phyloP scores from a whole-genome alignment of 2,797 vertebrate genomes.

The Spondyliosoma cantharus region DNA sequence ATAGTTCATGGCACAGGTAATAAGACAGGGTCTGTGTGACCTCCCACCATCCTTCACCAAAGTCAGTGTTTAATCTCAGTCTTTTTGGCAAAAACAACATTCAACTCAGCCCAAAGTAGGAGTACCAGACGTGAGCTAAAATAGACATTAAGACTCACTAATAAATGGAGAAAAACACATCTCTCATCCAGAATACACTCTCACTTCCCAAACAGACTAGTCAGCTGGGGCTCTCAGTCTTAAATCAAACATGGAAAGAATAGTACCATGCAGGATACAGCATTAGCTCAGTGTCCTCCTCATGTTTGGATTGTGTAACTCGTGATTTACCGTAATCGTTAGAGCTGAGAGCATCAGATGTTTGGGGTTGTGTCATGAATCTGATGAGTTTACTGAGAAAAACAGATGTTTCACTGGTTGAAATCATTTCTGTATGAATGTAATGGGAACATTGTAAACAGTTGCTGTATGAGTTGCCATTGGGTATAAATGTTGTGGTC shows the following conservation, averaged over 20 bases:
- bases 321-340: constrained; percentile 74
- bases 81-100: constrained; percentile 77
- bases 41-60: constrained; percentile 56
- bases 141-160: constrained; percentile 72
- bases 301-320: constrained; percentile 69
- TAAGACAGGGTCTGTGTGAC: constrained; percentile 59
- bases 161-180: constrained; percentile 73
- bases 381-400: constrained; percentile 50
- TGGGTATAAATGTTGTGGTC: constrained; percentile 5
- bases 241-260: constrained; percentile 77
- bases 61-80: constrained; percentile 62
- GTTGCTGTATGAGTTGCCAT: constrained; percentile 1
- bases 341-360: constrained; percentile 49
- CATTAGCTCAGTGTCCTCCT: constrained; percentile 70
- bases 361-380: constrained; percentile 40
- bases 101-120: constrained; percentile 64
- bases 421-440: constrained; percentile 36
- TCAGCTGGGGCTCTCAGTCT: constrained; percentile 73
- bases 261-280: constrained; percentile 57
- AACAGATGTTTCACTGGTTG: constrained; percentile 58
- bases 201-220: constrained; percentile 72
- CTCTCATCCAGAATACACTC: constrained; percentile 75
- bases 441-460: constrained; percentile 26
- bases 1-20: constrained; percentile 45
- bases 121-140: constrained; percentile 83